Base-by-base conservation (phyloP, 1,140 invertebrate species). In the Pectinophora gossypiella region DNA sequence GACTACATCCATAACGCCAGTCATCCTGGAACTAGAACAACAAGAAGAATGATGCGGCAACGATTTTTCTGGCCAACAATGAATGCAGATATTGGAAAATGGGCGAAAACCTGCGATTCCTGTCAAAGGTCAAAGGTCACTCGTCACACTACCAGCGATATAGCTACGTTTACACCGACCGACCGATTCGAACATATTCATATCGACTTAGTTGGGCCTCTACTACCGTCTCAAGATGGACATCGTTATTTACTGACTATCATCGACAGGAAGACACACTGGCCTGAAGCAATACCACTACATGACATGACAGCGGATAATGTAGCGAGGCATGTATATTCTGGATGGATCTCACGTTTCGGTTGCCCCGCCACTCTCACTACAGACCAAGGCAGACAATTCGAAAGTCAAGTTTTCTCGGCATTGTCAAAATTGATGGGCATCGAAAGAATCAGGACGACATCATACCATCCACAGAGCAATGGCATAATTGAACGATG, bases 161-260 rank as follows among this genome's bases (percentile, higher is more conserved):
- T 35, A 6, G 19, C 19, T 5, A 9, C 47, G 7, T 62, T 76
- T 27, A 1, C 35, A 1, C 59, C 54, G 18, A 56, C 53, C 1
- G 77, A 77, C 54, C 21, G 77, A 0, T 88, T 89, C 48, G 22
- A 56, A 1, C 75, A 87, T 44, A 54, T 90, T 6, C 10, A 40
- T 18, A 40, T 40, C 15, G 36, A 40, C 36, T 15, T 40, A 7
- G 15, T 90, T 3, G 79, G 85, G 0, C 88, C 79, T 0, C 43
- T 90, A 1, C 79, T 85, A 20, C 21, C 43, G 4, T 63, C 40
- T 12, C 21, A 22, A 13, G 13, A 40, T 15, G 36, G 36, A 7
- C 15, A 40, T 18, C 10, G 36, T 6, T 40, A 40, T 18, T 18
- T 10, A 15, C 6, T 40, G 7, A 40, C 36, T 15, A 40, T 40